These are phyloP conservation scores for Magallana nippona DNA, from an alignment of 2,888 invertebrate genomes.

Conservation along the genomic window DNA sequence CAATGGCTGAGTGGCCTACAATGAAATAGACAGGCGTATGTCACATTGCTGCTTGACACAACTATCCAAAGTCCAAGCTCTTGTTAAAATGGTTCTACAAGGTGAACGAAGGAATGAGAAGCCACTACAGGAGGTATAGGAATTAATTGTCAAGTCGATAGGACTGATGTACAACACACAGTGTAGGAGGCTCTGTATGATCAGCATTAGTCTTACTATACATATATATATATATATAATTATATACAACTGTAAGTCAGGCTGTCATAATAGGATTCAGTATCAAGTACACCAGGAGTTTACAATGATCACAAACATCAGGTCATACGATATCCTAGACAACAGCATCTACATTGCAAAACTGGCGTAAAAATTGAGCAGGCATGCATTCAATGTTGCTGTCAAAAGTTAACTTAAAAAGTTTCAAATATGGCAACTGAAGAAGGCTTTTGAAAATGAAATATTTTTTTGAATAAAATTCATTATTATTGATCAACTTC, in stretches of 20 bases:
- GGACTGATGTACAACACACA: constrained; percentile 8
- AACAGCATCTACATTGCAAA: constrained; percentile 4
- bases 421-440: too few species aligned
- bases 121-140: neutral
- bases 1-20: too few species aligned
- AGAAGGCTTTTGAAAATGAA: too few species aligned
- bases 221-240: too few species aligned
- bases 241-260: neutral
- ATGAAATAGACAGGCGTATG: too few species aligned
- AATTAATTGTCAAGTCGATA: neutral
- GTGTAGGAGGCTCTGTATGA: neutral
- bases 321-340: neutral
- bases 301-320: neutral
- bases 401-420: neutral
- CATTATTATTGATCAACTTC: too few species aligned
- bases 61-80: too few species aligned
- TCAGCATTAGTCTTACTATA: constrained; percentile 25
- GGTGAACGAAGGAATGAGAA: neutral
- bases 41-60: too few species aligned
- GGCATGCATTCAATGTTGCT: neutral
- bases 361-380: constrained; percentile 2
- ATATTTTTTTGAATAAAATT: too few species aligned
- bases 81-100: too few species aligned
- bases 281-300: neutral
- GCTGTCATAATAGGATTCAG: neutral